A percentile compares a stretch with the other conserved stretches of the same genome.
These are phyloP conservation scores for Anguilla rostrata DNA, from an alignment of 2,113 vertebrate genomes.

Conservation along the genomic window DNA sequence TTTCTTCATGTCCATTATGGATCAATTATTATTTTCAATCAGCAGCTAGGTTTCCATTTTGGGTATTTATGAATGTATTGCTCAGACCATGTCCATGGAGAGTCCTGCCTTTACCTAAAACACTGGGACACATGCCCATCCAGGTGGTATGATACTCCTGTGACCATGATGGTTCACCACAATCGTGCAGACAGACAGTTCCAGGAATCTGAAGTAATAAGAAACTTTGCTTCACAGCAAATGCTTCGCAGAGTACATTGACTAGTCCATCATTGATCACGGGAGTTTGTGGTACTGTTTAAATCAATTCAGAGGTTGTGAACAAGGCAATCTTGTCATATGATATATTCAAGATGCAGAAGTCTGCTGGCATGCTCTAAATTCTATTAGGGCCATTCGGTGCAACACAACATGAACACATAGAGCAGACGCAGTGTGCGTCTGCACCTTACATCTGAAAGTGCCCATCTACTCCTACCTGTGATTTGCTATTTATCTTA, in stretches of 20 bases:
- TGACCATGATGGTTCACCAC: neutral
- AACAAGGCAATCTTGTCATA: neutral
- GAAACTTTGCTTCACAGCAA: neutral
- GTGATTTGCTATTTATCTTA: neutral
- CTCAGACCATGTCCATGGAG: too few species aligned
- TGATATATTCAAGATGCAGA: neutral
- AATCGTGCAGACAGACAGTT: neutral
- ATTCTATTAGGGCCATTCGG: neutral
- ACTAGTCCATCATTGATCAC: neutral
- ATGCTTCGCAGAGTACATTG: neutral
- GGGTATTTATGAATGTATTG: neutral
- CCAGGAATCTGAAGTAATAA: neutral
- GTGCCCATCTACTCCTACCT: neutral
- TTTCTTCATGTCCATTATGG: neutral
- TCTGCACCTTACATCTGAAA: neutral
- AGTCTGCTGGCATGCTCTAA: neutral
- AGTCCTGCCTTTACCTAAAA: neutral
- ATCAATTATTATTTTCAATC: too few species aligned
- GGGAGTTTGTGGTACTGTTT: neutral
- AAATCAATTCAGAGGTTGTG: neutral
- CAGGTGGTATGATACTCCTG: neutral
- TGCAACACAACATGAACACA: neutral
- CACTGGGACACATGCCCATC: neutral
- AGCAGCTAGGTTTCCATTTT: neutral
- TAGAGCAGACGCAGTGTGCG: neutral